Percentiles rank a stretch among this genome's conserved stretches.
phyloP scores from a whole-genome alignment of 2,888 invertebrate species.

The Tipula lateralis region DNA sequence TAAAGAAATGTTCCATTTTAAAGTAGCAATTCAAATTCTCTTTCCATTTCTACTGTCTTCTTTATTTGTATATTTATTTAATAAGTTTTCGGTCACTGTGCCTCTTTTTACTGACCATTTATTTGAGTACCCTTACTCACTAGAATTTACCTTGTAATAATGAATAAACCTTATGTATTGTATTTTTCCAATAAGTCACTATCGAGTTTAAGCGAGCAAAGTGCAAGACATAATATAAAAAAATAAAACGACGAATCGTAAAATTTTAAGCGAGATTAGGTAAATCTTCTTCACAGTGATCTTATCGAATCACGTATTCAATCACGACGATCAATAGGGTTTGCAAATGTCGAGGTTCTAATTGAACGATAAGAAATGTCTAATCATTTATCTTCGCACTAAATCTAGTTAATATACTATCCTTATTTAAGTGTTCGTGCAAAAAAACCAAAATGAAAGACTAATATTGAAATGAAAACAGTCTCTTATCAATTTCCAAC shows the following conservation, averaged over 20 bases:
- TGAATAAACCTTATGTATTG: neutral
- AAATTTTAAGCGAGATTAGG: neutral
- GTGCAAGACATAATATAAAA: neutral
- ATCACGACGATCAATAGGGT: neutral
- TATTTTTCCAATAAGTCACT: neutral
- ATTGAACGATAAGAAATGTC: neutral
- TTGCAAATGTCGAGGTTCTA: neutral
- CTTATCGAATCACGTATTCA: neutral
- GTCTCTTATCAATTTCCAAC: constrained; percentile 4
- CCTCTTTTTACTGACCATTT: neutral
- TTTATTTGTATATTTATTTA: no score
- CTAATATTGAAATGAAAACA: neutral
- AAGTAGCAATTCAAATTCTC: no score
- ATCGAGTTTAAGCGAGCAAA: neutral
- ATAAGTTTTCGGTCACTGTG: no score
- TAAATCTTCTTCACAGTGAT: neutral
- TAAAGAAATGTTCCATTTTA: no score
- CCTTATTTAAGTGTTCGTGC: neutral
- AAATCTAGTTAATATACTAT: neutral
- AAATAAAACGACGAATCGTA: neutral
- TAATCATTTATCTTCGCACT: neutral
- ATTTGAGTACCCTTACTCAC: neutral
- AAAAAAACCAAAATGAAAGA: neutral
- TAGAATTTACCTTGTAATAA: neutral
- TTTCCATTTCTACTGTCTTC: no score